Percentiles rank a stretch among this genome's conserved stretches.
Conservation (phyloP, 2,797 vertebrate species). For the Peromyscus nudipes region DNA sequence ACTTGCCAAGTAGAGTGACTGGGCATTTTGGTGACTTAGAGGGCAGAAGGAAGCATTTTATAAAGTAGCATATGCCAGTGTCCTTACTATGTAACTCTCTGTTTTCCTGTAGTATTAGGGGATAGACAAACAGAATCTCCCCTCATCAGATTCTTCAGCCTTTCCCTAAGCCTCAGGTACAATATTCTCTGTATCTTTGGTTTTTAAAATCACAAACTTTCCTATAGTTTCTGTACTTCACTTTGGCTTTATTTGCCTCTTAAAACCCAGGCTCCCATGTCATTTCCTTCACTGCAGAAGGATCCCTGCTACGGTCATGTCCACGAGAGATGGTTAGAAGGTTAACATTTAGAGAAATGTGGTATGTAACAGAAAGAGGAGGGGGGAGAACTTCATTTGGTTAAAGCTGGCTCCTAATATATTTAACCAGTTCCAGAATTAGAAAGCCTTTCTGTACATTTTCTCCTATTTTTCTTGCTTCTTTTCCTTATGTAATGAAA, state of each 20-base stretch:
- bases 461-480: conserved; percentile 78
- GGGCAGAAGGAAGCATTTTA: background rate
- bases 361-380: background rate
- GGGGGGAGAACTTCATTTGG: conserved; percentile 14
- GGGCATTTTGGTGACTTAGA: conserved; percentile 7
- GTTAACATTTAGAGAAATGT: background rate
- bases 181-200: conserved; percentile 29
- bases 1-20: background rate
- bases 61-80: background rate
- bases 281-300: background rate
- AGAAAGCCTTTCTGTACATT: conserved; percentile 74
- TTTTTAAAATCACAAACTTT: conserved; percentile 52
- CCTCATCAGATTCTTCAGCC: background rate
- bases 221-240: background rate
- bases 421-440: conserved; percentile 65
- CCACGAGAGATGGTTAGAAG: conserved; percentile 22
- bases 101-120: background rate
- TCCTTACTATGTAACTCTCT: background rate
- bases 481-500: conserved; percentile 86
- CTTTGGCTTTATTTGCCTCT: conserved; percentile 13
- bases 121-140: conserved; percentile 43
- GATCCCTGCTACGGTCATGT: background rate
- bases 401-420: conserved; percentile 66
- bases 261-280: background rate
- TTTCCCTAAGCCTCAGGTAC: background rate